phyloP scores from a whole-genome alignment of 1,140 invertebrate species.

The Diploscapter pachys region DNA sequence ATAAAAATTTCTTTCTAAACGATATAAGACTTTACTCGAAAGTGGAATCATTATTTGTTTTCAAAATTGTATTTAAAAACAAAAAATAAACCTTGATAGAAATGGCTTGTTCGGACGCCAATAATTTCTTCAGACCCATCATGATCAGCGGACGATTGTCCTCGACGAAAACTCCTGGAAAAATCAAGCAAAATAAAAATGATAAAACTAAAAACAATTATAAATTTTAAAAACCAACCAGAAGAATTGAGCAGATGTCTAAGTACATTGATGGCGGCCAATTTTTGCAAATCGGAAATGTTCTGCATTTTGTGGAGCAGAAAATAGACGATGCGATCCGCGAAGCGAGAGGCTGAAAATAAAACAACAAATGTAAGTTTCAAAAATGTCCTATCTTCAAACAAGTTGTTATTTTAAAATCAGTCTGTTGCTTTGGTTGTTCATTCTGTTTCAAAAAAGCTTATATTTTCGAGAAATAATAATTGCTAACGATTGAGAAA shows the following conservation, averaged over 20 bases:
- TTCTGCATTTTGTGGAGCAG: constrained; percentile 63
- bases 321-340: constrained; percentile 62
- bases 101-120: constrained; percentile 56
- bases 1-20: no score
- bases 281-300: constrained; percentile 62
- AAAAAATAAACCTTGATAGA: constrained; percentile 15
- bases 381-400: no score
- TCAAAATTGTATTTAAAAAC: no score
- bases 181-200: background rate
- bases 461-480: no score
- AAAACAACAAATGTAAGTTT: constrained; percentile 5
- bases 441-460: no score
- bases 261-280: constrained; percentile 63
- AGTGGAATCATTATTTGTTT: no score
- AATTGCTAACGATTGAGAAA: no score
- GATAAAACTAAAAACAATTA: constrained; percentile 8
- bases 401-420: no score
- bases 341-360: constrained; percentile 61
- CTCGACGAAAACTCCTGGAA: constrained; percentile 53
- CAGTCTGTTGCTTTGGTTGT: no score
- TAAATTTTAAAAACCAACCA: constrained; percentile 47
- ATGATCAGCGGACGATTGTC: constrained; percentile 63
- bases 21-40: no score
- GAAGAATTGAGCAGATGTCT: constrained; percentile 64
- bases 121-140: constrained; percentile 63